Percentiles rank a stretch among this genome's conserved stretches.
Evolutionary conservation across 2,797 vertebrate species (phyloP).

Genomic region (Mycteria americana): DNA sequence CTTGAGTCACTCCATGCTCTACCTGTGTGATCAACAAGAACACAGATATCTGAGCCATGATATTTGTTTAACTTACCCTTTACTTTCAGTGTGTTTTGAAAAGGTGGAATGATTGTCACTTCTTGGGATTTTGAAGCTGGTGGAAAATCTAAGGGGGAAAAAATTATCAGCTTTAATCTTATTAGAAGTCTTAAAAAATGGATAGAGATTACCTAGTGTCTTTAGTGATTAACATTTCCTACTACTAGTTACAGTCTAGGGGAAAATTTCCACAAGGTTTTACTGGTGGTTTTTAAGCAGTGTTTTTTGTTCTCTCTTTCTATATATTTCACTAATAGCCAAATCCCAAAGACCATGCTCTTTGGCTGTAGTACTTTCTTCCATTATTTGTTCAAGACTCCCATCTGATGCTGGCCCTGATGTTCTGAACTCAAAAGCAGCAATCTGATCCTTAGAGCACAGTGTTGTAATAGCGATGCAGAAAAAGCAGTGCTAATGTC

Average conservation of each 20-base stretch:
- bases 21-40: neutral
- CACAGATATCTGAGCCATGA: neutral
- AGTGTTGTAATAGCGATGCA: neutral
- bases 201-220: neutral
- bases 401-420: neutral
- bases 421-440: neutral
- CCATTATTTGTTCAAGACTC: neutral
- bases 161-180: neutral
- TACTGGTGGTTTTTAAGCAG: neutral
- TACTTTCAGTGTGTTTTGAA: constrained; percentile 34
- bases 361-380: neutral
- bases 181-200: neutral
- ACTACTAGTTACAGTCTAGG: neutral
- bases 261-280: neutral
- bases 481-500: neutral
- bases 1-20: neutral
- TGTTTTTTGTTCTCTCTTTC: neutral
- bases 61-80: constrained; percentile 58
- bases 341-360: neutral
- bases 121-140: neutral
- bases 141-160: neutral
- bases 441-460: neutral
- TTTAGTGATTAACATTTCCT: neutral
- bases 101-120: constrained; percentile 49
- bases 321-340: neutral